Conservation (phyloP, 2,797 vertebrate species). For the Ctenopoma kingsleyae region DNA sequence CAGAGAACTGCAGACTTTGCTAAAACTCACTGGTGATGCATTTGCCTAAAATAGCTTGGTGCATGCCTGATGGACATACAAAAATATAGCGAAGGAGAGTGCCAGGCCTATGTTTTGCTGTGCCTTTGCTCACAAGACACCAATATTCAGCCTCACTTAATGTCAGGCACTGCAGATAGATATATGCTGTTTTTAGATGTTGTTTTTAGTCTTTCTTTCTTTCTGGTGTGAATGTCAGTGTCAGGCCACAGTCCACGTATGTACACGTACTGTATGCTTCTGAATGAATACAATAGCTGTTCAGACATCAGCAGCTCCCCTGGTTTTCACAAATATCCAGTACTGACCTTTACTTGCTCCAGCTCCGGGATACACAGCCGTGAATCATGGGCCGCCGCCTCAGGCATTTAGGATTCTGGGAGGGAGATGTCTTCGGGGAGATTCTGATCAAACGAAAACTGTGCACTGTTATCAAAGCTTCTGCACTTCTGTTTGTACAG, state of each 20-base stretch:
- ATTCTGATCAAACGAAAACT: conserved; percentile 74
- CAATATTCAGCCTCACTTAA: conserved; percentile 39
- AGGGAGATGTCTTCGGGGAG: conserved; percentile 74
- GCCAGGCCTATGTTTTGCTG: conserved; percentile 43
- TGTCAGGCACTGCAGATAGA: conserved; percentile 34
- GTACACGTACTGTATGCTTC: conserved; percentile 55
- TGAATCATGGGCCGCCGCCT: conserved; percentile 81
- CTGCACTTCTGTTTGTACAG: conserved; percentile 72
- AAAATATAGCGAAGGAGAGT: conserved; percentile 70
- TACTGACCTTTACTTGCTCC: conserved; percentile 81
- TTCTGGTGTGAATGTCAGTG: conserved; percentile 65
- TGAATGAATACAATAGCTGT: conserved; percentile 70
- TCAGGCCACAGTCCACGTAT: conserved; percentile 42
- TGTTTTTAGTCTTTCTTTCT: conserved; percentile 25
- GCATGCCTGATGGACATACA: conserved; percentile 70
- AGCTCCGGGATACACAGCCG: conserved; percentile 77
- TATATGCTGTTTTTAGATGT: conserved; percentile 16
- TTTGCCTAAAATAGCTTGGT: conserved; percentile 74
- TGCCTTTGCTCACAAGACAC: conserved; percentile 51
- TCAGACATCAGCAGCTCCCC: conserved; percentile 68
- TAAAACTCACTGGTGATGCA: conserved; percentile 71
- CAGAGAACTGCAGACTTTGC: conserved; percentile 75
- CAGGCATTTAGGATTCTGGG: conserved; percentile 74
- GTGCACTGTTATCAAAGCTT: conserved; percentile 77
- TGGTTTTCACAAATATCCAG: conserved; percentile 77